A percentile compares a stretch with the other conserved stretches of the same genome.
phyloP scores from a whole-genome alignment of 2,888 invertebrate species.

The Drosophila nigricruria region DNA sequence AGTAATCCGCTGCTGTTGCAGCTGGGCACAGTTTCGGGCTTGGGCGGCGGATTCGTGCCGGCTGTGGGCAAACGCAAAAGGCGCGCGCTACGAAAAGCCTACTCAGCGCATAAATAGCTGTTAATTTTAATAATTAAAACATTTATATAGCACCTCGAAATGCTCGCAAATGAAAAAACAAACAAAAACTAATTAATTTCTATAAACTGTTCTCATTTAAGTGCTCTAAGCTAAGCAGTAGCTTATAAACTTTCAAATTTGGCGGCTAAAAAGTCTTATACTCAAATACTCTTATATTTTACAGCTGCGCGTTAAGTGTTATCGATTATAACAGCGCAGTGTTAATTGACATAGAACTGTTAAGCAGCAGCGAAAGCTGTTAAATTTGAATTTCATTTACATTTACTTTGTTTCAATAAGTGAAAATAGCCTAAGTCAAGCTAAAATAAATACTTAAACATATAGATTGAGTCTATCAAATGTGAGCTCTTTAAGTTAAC shows the following conservation, averaged over 20 bases:
- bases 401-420: not conserved
- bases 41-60: conserved; percentile 86
- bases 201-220: not conserved
- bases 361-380: conserved; percentile 2
- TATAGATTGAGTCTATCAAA: not conserved
- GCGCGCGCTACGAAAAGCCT: conserved; percentile 55
- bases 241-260: not conserved
- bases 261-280: conserved; percentile 13
- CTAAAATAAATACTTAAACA: not conserved
- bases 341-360: conserved; percentile 32
- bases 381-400: conserved; percentile 11
- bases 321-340: conserved; percentile 24
- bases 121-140: not conserved
- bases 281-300: not conserved
- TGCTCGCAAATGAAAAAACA: not conserved
- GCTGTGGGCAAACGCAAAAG: conserved; percentile 78
- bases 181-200: not conserved
- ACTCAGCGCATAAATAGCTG: conserved; percentile 30
- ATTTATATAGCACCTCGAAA: not conserved
- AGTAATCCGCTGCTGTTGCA: conserved; percentile 92
- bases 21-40: conserved; percentile 90
- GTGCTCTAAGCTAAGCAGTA: not conserved
- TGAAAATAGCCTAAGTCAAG: not conserved
- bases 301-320: conserved; percentile 10
- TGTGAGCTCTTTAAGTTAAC: conserved; percentile 34